Conservation (phyloP, 2,113 vertebrate species). For the Prietella phreatophila region DNA sequence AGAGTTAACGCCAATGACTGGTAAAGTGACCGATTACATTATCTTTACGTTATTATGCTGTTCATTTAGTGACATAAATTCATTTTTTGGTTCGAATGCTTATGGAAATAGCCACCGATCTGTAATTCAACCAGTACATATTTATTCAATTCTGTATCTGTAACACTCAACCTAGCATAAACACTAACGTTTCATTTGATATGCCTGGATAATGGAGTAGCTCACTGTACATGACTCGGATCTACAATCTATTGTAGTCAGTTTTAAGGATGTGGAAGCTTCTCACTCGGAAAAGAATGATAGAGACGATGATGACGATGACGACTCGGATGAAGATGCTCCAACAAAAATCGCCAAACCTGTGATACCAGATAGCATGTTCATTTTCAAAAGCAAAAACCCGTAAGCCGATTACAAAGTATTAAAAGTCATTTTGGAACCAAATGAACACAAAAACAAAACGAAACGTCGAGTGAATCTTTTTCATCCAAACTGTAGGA, state of each 20-base stretch:
- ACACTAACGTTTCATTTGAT: neutral
- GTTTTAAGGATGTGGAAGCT: constrained; percentile 72
- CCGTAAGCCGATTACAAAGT: constrained; percentile 77
- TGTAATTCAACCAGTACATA: neutral
- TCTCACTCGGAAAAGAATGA: constrained; percentile 58
- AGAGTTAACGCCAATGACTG: constrained; percentile 73
- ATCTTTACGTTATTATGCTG: neutral
- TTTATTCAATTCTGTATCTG: neutral
- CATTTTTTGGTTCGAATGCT: neutral
- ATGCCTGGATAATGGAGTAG: constrained; percentile 21
- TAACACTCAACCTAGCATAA: neutral
- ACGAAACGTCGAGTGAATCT: neutral
- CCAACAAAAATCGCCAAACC: constrained; percentile 74
- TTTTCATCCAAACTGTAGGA: constrained; percentile 65
- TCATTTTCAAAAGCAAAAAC: constrained; percentile 96
- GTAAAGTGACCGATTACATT: constrained; percentile 52
- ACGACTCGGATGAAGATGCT: constrained; percentile 68
- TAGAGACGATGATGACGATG: constrained; percentile 53
- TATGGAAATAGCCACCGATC: neutral
- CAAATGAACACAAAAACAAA: too few species aligned
- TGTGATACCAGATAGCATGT: constrained; percentile 93
- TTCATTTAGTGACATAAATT: neutral
- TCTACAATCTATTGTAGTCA: constrained; percentile 58
- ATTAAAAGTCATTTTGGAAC: neutral
- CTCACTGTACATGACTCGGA: constrained; percentile 21